Conservation (phyloP, 2,888 invertebrate genomes). For the Cephus spinipes region DNA sequence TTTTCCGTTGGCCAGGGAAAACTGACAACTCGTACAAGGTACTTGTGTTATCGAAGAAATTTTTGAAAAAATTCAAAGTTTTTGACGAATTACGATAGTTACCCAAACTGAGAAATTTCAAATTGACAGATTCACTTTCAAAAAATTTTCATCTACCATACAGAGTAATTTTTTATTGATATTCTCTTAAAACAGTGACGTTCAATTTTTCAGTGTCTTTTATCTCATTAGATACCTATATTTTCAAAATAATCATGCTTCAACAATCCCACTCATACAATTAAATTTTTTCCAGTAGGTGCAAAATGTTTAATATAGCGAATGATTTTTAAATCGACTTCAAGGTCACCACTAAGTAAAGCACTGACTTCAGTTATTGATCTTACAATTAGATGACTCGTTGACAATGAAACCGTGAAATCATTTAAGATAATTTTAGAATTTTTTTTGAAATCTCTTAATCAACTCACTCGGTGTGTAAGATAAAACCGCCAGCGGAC, state of each 20-base stretch:
- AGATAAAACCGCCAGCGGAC: not conserved
- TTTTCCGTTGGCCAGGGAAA: not conserved
- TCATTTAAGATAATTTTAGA: not conserved
- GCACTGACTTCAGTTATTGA: not conserved
- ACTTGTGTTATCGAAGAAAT: not conserved
- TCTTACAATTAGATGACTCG: not conserved
- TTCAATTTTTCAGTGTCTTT: not conserved
- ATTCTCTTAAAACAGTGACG: not conserved
- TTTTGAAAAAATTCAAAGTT: not conserved
- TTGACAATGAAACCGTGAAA: not conserved
- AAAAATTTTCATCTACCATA: not conserved
- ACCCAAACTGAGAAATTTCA: not conserved
- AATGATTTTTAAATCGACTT: not conserved
- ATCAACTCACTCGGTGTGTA: not conserved
- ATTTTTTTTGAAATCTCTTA: not conserved
- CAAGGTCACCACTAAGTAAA: not conserved
- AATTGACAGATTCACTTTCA: not conserved
- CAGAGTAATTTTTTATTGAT: not conserved
- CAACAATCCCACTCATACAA: not conserved
- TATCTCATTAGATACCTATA: not conserved
- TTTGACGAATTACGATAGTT: not conserved
- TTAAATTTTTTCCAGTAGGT: not conserved
- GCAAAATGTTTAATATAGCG: not conserved
- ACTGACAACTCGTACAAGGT: not conserved
- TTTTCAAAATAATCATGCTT: not conserved